Base-by-base conservation (phyloP, 2,113 vertebrate species). In the Tonatia bakeri region DNA sequence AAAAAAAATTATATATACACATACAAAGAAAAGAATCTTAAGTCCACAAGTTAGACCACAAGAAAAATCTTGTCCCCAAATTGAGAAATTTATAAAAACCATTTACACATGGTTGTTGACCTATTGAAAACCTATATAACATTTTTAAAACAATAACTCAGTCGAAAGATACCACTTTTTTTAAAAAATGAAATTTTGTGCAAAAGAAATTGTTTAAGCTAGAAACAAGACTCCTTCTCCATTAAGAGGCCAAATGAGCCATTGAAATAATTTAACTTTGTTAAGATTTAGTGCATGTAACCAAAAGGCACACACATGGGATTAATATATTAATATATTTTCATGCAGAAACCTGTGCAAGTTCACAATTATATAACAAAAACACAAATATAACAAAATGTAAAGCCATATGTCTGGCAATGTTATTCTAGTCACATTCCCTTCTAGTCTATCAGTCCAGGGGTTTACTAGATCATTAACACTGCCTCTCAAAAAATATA, bases 11-110 rank as follows among this genome's bases (percentile, higher is more conserved):
- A 92, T 94, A 96, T 95, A 97, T 95, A 98, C 69, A 97, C 83
- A 91, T 85, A 98, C 97, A 98, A 95, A 97, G 98, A 97, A 98
- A 98, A 97, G 96, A 98, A 97, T 97, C 90, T 94, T 84, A 98
- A 98, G 94, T 97, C 95, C 98, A 98, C 98, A 95, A 98, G 98
- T 98, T 97, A 98, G 98, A 98, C 97, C 98, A 98, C 97, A 98
- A 97, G 98, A 96, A 98, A 89, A 54, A 75, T 89, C 76, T 98
- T 70, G 33, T 98, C 97, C 69, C 89, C 87, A 98, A 98, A 93
- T 98, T 96, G 97, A 98, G 97, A 98, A 98, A 97, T 98, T 98
- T 98, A 98, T 98, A 98, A 98, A 98, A 98, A 98, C 81, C 98
- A 98, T 97, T 98, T 98, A 98, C 64, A 98, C 84, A 86, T 97